phyloP scores from a whole-genome alignment of 2,888 invertebrate species.

The Agriopis aurantiaria region DNA sequence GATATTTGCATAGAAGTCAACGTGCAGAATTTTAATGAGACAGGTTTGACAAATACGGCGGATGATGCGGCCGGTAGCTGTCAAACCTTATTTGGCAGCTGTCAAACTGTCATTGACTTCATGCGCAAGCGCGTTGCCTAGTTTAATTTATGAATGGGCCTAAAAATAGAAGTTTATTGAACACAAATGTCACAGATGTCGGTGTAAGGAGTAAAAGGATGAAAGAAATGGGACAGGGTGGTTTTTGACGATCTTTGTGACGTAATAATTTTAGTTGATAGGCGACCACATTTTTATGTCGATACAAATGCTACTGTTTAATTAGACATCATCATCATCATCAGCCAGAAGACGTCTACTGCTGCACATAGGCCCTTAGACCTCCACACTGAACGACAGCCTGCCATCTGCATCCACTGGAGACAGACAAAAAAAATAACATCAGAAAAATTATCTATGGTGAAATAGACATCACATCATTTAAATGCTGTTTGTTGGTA shows the following conservation, averaged over 20 bases:
- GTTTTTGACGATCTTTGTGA: neutral
- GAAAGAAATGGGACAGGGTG: neutral
- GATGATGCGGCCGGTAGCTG: constrained; percentile 49
- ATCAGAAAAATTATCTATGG: no score
- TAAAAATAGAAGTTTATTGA: constrained; percentile 35
- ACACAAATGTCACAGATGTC: constrained; percentile 30
- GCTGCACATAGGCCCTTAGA: no score
- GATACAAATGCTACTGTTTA: no score
- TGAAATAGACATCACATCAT: no score
- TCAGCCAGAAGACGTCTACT: no score
- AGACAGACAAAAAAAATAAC: no score
- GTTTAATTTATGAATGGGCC: constrained; percentile 37
- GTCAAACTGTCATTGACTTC: constrained; percentile 73
- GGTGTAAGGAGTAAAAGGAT: constrained; percentile 7
- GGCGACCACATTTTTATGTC: no score
- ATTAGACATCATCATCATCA: no score
- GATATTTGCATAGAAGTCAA: constrained; percentile 32
- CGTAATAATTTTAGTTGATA: neutral
- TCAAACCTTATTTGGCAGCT: constrained; percentile 70
- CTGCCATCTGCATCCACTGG: no score
- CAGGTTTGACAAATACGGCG: constrained; percentile 32
- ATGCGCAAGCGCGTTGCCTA: constrained; percentile 38
- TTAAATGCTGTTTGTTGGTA: no score
- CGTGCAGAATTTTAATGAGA: constrained; percentile 31
- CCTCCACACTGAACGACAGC: no score